These are phyloP conservation scores for Psilopsiagon aurifrons DNA, from an alignment of 2,113 vertebrate genomes.

Conservation along the genomic window DNA sequence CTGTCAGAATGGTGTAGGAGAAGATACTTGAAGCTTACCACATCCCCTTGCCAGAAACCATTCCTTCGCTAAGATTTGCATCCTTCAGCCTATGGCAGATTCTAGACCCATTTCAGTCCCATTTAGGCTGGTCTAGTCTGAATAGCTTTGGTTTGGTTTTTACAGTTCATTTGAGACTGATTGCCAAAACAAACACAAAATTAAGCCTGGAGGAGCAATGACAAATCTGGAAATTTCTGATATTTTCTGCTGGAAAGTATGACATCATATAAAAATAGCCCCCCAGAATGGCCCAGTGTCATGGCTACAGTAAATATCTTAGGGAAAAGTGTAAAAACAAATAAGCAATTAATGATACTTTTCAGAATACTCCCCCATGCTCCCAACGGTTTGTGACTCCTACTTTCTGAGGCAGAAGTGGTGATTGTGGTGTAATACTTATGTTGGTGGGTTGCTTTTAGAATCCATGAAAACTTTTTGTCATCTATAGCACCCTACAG, in stretches of 20 bases:
- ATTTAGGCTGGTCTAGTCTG: not conserved
- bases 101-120: not conserved
- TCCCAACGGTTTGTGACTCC: not conserved
- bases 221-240: not conserved
- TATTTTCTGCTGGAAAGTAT: not conserved
- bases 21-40: not conserved
- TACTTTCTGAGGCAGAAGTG: not conserved
- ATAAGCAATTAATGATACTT: not conserved
- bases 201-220: not conserved
- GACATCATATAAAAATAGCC: not conserved
- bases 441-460: not conserved
- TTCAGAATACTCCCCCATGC: not conserved
- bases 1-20: not conserved
- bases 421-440: not conserved
- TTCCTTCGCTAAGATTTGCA: not conserved
- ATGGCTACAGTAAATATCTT: not conserved
- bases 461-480: not conserved
- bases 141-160: not conserved
- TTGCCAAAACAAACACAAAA: not conserved
- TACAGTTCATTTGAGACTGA: not conserved
- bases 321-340: not conserved
- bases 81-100: not conserved
- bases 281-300: not conserved
- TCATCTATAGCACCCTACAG: not conserved
- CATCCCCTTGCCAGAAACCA: accelerated